phyloP scores from a whole-genome alignment of 2,888 invertebrate species.

The Chironomus riparius region DNA sequence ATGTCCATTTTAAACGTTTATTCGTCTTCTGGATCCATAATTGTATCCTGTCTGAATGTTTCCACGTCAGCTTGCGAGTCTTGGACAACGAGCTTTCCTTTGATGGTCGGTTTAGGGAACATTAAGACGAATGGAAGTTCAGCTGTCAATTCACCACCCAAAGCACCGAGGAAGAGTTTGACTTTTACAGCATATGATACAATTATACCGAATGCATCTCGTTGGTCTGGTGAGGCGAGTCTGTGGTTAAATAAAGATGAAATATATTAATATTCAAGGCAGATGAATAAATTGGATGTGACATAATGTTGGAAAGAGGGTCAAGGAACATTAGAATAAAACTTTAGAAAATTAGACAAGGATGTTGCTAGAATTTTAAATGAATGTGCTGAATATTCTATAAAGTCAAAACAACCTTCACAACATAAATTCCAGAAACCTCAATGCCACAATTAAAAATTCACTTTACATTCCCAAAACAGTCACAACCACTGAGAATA shows the following conservation, averaged over 20 bases:
- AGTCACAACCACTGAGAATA: neutral
- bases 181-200: constrained; percentile 94
- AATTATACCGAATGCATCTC: constrained; percentile 90
- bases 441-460: too few relatives aligned
- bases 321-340: too few relatives aligned
- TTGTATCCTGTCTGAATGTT: constrained; percentile 61
- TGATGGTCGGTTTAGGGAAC: constrained; percentile 64
- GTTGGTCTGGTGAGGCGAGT: constrained; percentile 65
- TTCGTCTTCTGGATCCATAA: constrained; percentile 37
- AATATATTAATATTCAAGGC: constrained; percentile 5
- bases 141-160: constrained; percentile 85
- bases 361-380: too few relatives aligned
- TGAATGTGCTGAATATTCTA: too few relatives aligned
- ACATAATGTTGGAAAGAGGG: too few relatives aligned
- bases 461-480: too few relatives aligned
- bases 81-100: constrained; percentile 51
- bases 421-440: too few relatives aligned
- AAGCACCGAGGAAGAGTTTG: constrained; percentile 83
- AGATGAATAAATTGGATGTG: too few relatives aligned
- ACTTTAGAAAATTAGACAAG: too few relatives aligned
- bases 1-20: neutral
- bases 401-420: too few relatives aligned
- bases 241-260: constrained; percentile 39
- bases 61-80: constrained; percentile 67
- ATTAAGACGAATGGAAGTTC: constrained; percentile 87